Conservation (phyloP, 1,140 invertebrate species). For the Ceratosolen solmsi region DNA sequence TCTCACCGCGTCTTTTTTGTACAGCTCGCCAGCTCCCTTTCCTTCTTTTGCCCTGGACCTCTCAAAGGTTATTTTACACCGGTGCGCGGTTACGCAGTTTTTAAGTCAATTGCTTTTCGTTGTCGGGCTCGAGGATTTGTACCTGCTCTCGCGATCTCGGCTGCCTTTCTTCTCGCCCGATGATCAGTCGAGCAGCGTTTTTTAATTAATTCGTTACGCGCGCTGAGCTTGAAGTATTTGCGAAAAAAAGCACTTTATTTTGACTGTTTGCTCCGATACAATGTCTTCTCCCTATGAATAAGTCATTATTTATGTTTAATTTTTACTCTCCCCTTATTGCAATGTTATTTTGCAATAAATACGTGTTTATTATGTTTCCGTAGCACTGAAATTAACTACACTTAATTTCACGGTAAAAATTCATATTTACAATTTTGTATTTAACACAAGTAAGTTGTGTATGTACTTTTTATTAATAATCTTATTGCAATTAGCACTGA, state of each 20-base stretch:
- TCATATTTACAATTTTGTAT: too few relatives aligned
- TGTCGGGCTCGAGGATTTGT: not conserved
- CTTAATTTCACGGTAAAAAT: too few relatives aligned
- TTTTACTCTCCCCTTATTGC: too few relatives aligned
- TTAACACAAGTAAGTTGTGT: too few relatives aligned
- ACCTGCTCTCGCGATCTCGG: not conserved
- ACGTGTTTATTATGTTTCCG: too few relatives aligned
- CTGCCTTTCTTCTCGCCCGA: not conserved
- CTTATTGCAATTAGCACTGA: too few relatives aligned
- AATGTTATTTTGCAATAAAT: too few relatives aligned
- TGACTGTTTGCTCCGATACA: not conserved
- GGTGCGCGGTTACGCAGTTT: conserved; percentile 7
- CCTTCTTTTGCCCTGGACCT: not conserved
- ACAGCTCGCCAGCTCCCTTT: not conserved
- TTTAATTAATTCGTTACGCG: not conserved
- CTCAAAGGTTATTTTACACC: conserved; percentile 17
- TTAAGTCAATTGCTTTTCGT: conserved; percentile 9
- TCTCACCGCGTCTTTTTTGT: not conserved
- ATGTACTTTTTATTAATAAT: too few relatives aligned
- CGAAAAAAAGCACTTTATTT: not conserved
- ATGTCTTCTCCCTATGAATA: not conserved
- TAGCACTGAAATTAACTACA: too few relatives aligned
- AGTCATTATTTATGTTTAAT: too few relatives aligned
- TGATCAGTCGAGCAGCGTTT: not conserved
- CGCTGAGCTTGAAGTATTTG: not conserved